A percentile compares a stretch with the other conserved stretches of the same genome.
Evolutionary conservation across 2,888 invertebrate genomes (phyloP).

Genomic region (Mythimna albipuncta): DNA sequence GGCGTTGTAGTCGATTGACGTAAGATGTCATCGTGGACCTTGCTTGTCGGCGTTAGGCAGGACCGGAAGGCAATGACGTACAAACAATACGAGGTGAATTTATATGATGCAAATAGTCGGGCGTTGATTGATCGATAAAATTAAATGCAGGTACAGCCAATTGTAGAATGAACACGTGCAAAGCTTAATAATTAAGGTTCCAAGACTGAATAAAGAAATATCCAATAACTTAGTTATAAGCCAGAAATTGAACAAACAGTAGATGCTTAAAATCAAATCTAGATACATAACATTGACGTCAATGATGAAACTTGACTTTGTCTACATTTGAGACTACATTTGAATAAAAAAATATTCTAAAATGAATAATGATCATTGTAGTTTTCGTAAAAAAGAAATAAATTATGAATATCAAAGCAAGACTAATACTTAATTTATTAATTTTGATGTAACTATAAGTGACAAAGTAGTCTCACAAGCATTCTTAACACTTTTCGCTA

Average conservation of each 20-base stretch:
- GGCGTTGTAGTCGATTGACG: constrained; percentile 57
- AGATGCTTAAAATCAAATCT: constrained; percentile 26
- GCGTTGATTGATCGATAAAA: constrained; percentile 67
- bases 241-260: constrained; percentile 18
- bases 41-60: constrained; percentile 65
- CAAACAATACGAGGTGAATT: constrained; percentile 73
- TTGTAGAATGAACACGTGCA: constrained; percentile 57
- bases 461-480: constrained; percentile 13
- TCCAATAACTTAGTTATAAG: constrained; percentile 3
- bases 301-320: constrained; percentile 35
- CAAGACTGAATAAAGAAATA: constrained; percentile 29
- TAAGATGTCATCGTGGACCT: constrained; percentile 67
- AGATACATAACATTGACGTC: constrained; percentile 23
- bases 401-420: constrained; percentile 5
- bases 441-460: not conserved
- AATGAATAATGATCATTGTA: constrained; percentile 10
- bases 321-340: constrained; percentile 5
- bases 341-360: constrained; percentile 8
- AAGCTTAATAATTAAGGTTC: constrained; percentile 48
- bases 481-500: constrained; percentile 24
- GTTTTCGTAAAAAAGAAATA: constrained; percentile 14
- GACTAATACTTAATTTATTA: not conserved
- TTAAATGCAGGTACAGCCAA: constrained; percentile 62
- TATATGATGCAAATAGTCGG: constrained; percentile 70
- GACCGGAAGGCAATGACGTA: constrained; percentile 77